Base-by-base conservation (phyloP, 2,797 vertebrate genomes). In the Vireo griseus region DNA sequence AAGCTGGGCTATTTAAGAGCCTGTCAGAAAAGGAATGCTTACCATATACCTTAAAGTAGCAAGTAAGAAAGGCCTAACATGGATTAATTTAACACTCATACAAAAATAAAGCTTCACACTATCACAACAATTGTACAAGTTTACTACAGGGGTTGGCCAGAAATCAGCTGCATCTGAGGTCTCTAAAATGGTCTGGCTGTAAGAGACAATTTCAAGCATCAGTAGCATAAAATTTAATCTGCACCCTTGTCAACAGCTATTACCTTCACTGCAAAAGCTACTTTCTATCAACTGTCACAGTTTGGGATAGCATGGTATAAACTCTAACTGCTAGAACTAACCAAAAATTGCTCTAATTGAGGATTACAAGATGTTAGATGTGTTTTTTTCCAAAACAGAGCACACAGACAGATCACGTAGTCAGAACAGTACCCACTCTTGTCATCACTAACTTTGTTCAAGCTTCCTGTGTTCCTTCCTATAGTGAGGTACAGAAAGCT, bases 171-270 rank as follows among this genome's bases (percentile, higher is more conserved):
- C 84, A 92, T 39, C 42, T 92, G 61, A 68, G 24, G 16, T 62
- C 3, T 83, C 20, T 71, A 10, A 25, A 85, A 86, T 18, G 57
- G 14, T 51, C 31, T 86, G 51, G 8, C 40, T 74, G 1, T 18
- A 79, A 65, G 10, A 89, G 42, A 72, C 50, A 39, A 87, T 91
- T 94, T 92, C 78, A 91, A 92, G 85, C 59, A 89, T 19, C 62
- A 85, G 3, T 1, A 79, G 74, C 48, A 39, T 15, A 69, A 87
- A 79, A 91, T 82, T 76, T 69, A 50, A 87, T 76, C 65, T 69
- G 72, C 11, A 73, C 6, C 44, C 47, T 55, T 91, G 31, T 68
- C 80, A 86, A 42, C 24, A 57, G 57, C 69, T 84, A 61, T 50
- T 75, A 88, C 42, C 54, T 72, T 65, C 44, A 76, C 13, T 88